Conservation (phyloP, 1,140 invertebrate species). For the Drosophila ananassae region DNA sequence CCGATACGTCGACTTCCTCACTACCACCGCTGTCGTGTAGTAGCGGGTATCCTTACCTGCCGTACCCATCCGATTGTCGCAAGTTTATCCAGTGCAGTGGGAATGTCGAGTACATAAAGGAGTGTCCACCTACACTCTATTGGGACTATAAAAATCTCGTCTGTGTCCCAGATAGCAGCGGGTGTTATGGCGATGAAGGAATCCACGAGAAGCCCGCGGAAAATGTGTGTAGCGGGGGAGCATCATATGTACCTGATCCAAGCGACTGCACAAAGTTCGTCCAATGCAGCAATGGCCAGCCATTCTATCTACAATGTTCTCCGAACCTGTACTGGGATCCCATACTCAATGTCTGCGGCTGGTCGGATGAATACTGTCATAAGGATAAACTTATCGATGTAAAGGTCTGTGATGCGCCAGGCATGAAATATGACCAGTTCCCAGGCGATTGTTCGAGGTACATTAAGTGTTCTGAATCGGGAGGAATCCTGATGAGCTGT, state of each 20-base stretch:
- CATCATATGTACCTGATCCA: conserved; percentile 7
- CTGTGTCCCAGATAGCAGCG: conserved; percentile 3
- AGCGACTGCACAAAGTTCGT: conserved; percentile 39
- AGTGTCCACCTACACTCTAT: conserved; percentile 10
- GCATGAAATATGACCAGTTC: conserved; percentile 10
- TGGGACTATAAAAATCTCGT: conserved; percentile 26
- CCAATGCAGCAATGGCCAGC: conserved; percentile 31
- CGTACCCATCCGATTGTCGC: conserved; percentile 41
- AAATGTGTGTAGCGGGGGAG: conserved; percentile 18
- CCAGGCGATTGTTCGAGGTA: conserved; percentile 33
- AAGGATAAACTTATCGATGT: background rate
- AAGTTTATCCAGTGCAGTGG: conserved; percentile 50
- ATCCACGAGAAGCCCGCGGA: conserved; percentile 8
- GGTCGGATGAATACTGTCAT: conserved; percentile 22
- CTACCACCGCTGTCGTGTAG: conserved; percentile 16
- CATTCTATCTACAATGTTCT: conserved; percentile 30
- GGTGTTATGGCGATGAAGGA: conserved; percentile 13
- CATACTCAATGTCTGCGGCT: conserved; percentile 8
- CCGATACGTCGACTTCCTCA: background rate
- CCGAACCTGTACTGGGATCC: conserved; percentile 35
- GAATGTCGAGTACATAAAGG: conserved; percentile 7
- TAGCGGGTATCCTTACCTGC: conserved; percentile 22
- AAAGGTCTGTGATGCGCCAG: background rate
- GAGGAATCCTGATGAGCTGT: conserved; percentile 22
- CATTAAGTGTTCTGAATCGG: conserved; percentile 14